phyloP scores from a whole-genome alignment of 2,113 vertebrate genomes.

The Daboia siamensis region DNA sequence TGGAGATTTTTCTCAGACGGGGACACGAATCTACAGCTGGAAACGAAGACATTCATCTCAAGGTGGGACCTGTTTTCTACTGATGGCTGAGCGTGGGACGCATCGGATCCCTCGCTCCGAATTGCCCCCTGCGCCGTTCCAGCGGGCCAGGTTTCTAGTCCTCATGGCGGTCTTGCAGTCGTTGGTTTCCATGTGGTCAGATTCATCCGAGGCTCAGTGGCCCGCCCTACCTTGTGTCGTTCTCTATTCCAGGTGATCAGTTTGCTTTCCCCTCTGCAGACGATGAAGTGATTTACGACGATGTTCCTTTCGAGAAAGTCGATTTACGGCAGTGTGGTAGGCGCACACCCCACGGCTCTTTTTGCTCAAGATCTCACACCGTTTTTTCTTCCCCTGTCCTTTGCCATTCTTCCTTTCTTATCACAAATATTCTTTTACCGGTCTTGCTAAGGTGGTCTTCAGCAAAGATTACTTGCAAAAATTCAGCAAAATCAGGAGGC shows the following conservation, averaged over 20 bases:
- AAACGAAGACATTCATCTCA: conserved; percentile 53
- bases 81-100: background rate
- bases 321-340: conserved; percentile 76
- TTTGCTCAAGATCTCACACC: background rate
- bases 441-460: background rate
- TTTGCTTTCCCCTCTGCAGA: conserved; percentile 61
- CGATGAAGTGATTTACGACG: conserved; percentile 90
- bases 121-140: background rate
- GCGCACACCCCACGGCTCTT: background rate
- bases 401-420: background rate
- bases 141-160: background rate
- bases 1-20: conserved; percentile 38
- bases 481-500: too few relatives aligned
- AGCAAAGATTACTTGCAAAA: background rate
- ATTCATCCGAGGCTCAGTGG: background rate
- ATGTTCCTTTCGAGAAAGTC: conserved; percentile 81
- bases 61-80: conserved; percentile 37
- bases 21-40: conserved; percentile 49
- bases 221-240: background rate
- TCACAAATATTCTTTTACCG: background rate
- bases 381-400: background rate
- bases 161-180: background rate
- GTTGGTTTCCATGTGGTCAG: fast-evolving
- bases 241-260: conserved; percentile 41
- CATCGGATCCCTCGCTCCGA: background rate